Percentiles rank a stretch among this genome's conserved stretches.
Conservation (phyloP, 2,797 vertebrate species). For the Cirrhinus mrigala region DNA sequence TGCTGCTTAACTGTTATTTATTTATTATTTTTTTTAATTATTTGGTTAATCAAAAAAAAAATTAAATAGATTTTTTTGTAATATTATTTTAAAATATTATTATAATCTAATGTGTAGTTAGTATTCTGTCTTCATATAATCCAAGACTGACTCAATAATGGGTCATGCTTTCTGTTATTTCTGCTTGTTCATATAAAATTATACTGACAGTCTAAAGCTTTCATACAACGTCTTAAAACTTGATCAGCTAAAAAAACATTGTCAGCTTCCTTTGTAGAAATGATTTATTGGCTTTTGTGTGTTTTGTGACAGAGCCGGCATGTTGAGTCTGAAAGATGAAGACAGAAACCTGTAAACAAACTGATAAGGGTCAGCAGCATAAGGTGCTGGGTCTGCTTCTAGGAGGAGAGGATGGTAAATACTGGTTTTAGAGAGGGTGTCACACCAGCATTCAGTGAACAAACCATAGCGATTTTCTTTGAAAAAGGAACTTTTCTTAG, state of each 20-base stretch:
- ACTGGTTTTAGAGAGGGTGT: neutral
- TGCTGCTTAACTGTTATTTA: no score
- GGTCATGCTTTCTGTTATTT: neutral
- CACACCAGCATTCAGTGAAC: neutral
- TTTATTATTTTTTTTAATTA: neutral
- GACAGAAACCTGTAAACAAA: constrained; percentile 51
- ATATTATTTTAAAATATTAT: neutral
- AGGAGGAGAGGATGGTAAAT: constrained; percentile 5
- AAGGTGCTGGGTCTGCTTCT: neutral
- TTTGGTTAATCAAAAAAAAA: neutral
- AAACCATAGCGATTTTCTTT: neutral
- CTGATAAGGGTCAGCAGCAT: constrained; percentile 39
- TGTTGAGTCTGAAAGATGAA: constrained; percentile 48
- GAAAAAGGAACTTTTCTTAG: neutral
- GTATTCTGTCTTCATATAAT: neutral
- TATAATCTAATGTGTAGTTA: neutral
- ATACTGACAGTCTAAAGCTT: neutral
- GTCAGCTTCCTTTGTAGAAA: neutral
- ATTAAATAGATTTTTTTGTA: neutral
- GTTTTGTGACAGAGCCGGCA: constrained; percentile 17
- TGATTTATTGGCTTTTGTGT: neutral
- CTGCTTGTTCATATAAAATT: neutral
- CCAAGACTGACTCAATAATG: neutral
- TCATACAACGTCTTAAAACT: neutral
- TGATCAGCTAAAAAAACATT: neutral